Conservation (phyloP, 2,797 vertebrate genomes). For the Eupleurogrammus muticus region DNA sequence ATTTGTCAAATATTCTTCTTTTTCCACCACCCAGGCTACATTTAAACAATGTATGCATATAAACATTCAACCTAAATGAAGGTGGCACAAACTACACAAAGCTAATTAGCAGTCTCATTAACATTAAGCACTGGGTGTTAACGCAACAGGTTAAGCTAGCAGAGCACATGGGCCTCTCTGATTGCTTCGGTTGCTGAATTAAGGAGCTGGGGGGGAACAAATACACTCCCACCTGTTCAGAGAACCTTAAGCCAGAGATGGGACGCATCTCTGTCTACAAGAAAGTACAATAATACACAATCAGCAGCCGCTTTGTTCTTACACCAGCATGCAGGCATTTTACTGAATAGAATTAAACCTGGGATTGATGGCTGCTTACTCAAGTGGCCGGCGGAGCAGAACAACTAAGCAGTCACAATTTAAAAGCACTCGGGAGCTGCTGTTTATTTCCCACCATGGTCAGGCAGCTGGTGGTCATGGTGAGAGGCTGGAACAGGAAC, state of each 20-base stretch:
- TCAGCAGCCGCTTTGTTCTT: slow-evolving; percentile 25
- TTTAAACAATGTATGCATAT: slow-evolving; percentile 14
- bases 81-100: slow-evolving; percentile 62
- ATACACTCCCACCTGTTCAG: slow-evolving; percentile 54
- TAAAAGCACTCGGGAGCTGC: slow-evolving; percentile 48
- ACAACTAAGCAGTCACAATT: slow-evolving; percentile 28
- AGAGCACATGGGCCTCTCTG: slow-evolving; percentile 40
- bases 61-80: slow-evolving; percentile 39
- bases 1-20: not conserved
- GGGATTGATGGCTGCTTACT: slow-evolving; percentile 37
- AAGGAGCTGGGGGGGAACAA: slow-evolving; percentile 14
- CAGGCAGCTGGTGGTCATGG: slow-evolving; percentile 66
- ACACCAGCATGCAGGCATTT: slow-evolving; percentile 23
- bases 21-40: slow-evolving; percentile 1
- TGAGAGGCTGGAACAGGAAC: slow-evolving; percentile 68
- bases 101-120: slow-evolving; percentile 66
- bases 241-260: slow-evolving; percentile 6
- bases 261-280: slow-evolving; percentile 13
- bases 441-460: slow-evolving; percentile 65
- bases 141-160: slow-evolving; percentile 61
- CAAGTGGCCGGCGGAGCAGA: slow-evolving; percentile 35
- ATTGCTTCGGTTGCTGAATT: slow-evolving; percentile 25
- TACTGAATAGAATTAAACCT: slow-evolving; percentile 19
- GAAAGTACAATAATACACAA: not conserved
- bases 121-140: slow-evolving; percentile 62